A percentile compares a stretch with the other conserved stretches of the same genome.
Evolutionary conservation across 92 coral and sea anemone genomes (phyloP).

Genomic region (Palythoa heliodiscus): DNA sequence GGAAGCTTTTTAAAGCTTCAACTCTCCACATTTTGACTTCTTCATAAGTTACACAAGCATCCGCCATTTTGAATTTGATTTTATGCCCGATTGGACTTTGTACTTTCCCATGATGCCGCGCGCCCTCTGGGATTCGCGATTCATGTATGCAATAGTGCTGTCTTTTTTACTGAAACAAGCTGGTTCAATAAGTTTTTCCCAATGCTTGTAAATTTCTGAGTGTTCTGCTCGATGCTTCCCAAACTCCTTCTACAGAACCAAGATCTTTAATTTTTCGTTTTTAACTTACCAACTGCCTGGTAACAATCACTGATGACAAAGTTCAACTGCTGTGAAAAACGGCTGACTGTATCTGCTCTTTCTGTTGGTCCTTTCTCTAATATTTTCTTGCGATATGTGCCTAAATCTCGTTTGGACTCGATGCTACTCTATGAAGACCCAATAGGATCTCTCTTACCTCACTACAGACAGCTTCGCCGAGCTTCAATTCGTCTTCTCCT

Average conservation of each 20-base stretch:
- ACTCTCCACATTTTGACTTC: too few species aligned
- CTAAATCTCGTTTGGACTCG: neutral
- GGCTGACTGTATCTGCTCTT: neutral
- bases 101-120: too few species aligned
- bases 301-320: neutral
- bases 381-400: slow-evolving; percentile 10
- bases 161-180: too few species aligned
- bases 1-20: too few species aligned
- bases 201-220: slow-evolving; percentile 6
- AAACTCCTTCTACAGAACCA: neutral
- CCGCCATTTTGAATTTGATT: too few species aligned
- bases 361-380: neutral
- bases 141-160: too few species aligned
- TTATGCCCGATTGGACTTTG: too few species aligned
- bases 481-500: neutral
- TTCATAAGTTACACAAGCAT: too few species aligned
- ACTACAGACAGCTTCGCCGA: neutral
- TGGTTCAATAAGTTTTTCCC: neutral
- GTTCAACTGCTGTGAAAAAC: neutral
- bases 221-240: neutral
- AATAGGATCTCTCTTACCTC: slow-evolving; percentile 5
- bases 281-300: neutral
- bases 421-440: neutral
- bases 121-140: too few species aligned
- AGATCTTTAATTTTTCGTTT: neutral